Evolutionary conservation across 2,797 vertebrate genomes (phyloP), one percentile per base, ranked within the genome.

Genomic region (Todus mexicanus): DNA sequence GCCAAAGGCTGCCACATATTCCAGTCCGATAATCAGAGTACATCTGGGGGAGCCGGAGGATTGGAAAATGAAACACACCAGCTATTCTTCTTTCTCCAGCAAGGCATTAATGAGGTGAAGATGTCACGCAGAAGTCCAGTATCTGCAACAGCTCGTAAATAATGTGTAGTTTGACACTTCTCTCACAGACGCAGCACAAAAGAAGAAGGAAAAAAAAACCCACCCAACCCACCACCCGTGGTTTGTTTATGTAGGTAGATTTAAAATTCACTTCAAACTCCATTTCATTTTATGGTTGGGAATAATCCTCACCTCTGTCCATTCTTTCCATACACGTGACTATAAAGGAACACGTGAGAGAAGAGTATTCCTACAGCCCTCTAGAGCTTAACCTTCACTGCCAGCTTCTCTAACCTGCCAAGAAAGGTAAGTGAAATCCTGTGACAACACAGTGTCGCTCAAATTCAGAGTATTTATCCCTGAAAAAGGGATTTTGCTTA

Each of bases 21-120:
- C 66, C 56, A 74, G 31, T 25, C 63, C 47, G 69, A 91, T 31
- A 66, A 74, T 35, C 69, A 68, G 43, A 47, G 56, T 9, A 70
- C 2, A 4, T 12, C 56, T 66, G 56, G 31, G 77, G 68, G 74
- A 87, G 69, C 0, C 27, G 51, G 12, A 73, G 13, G 40, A 68
- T 3, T 45, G 57, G 19, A 43, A 91, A 93, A 84, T 3, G 22
- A 83, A 61, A 73, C 2, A 1, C 6, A 9, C 42, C 81, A 90
- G 61, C 61, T n/a, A 71, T 23, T 90, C 80, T 68, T 45, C 59
- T 12, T 68, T 53, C 81, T 69, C 75, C 65, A 65, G 6, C 22
- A 56, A 89, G 81, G 80, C 64, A 87, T 89, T 94, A 79, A 74
- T 33, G 53, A 93, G 74, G 64, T 77, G 64, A 88, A 80, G 68